phyloP scores from a whole-genome alignment of 2,113 vertebrate species.

The Aegithalos caudatus region DNA sequence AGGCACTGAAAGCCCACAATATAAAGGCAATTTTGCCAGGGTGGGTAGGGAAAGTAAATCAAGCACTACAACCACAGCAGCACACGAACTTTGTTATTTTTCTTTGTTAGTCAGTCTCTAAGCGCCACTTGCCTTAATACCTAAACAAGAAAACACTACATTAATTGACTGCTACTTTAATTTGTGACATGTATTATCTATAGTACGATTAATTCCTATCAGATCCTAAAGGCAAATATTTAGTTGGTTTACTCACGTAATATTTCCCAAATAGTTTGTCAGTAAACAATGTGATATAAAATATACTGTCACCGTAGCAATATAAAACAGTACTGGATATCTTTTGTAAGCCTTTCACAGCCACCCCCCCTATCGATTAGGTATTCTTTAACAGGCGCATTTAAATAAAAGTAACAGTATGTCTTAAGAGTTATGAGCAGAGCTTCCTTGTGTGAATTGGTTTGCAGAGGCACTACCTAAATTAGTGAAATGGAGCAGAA shows the following conservation, averaged over 20 bases:
- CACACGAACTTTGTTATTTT: background rate
- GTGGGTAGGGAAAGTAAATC: background rate
- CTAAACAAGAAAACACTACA: background rate
- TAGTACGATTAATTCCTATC: background rate
- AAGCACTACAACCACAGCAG: background rate
- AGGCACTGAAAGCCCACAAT: accelerated
- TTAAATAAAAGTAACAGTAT: background rate
- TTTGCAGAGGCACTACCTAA: background rate
- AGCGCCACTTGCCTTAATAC: background rate
- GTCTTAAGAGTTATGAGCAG: background rate
- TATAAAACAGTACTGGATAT: background rate
- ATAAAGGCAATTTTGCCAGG: background rate
- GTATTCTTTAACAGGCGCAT: background rate
- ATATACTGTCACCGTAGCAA: background rate
- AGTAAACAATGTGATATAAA: background rate
- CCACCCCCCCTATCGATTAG: accelerated
- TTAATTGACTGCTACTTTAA: background rate
- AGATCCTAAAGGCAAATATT: background rate
- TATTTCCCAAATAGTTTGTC: background rate
- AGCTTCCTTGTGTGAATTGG: background rate
- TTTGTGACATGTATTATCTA: background rate
- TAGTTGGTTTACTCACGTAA: background rate
- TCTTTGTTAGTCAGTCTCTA: background rate
- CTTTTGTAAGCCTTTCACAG: background rate
- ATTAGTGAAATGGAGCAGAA: background rate